Evolutionary conservation across 2,888 invertebrate species (phyloP).

Genomic region (Ptilodon capucinus): DNA sequence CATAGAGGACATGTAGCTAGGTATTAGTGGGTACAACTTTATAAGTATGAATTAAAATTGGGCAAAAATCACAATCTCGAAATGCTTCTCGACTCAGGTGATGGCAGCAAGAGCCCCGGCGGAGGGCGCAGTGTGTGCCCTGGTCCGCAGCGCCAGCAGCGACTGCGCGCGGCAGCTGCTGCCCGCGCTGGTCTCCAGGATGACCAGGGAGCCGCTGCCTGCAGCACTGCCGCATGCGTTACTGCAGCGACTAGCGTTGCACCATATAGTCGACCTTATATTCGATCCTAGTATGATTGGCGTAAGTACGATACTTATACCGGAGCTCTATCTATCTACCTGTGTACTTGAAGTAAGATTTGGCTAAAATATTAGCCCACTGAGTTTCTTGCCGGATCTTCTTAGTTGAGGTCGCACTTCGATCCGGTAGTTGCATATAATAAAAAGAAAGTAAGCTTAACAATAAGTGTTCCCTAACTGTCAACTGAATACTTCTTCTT

Average conservation of each 20-base stretch:
- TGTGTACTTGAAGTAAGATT: too few relatives aligned
- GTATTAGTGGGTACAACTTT: too few relatives aligned
- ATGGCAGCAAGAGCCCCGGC: constrained; percentile 69
- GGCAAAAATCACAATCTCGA: too few relatives aligned
- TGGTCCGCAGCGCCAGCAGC: constrained; percentile 63
- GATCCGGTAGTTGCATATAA: too few relatives aligned
- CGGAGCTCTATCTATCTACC: too few relatives aligned
- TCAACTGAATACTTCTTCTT: too few relatives aligned
- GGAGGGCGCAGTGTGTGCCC: constrained; percentile 74
- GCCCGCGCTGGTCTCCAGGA: constrained; percentile 69
- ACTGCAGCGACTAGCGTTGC: constrained; percentile 65
- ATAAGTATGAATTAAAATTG: not conserved
- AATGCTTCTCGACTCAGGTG: constrained; percentile 45
- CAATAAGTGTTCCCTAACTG: too few relatives aligned
- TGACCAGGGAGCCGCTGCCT: constrained; percentile 77
- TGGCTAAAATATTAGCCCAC: too few relatives aligned
- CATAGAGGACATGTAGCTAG: too few relatives aligned
- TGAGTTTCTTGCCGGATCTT: too few relatives aligned
- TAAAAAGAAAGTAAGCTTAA: too few relatives aligned
- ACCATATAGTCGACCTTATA: constrained; percentile 68
- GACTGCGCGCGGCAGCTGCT: constrained; percentile 63
- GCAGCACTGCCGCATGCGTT: constrained; percentile 75
- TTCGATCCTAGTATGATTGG: constrained; percentile 68
- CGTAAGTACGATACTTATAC: constrained; percentile 40
- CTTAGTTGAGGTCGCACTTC: too few relatives aligned